Conservation (phyloP, 2,797 vertebrate species). For the Pseudocheirus occidentalis region DNA sequence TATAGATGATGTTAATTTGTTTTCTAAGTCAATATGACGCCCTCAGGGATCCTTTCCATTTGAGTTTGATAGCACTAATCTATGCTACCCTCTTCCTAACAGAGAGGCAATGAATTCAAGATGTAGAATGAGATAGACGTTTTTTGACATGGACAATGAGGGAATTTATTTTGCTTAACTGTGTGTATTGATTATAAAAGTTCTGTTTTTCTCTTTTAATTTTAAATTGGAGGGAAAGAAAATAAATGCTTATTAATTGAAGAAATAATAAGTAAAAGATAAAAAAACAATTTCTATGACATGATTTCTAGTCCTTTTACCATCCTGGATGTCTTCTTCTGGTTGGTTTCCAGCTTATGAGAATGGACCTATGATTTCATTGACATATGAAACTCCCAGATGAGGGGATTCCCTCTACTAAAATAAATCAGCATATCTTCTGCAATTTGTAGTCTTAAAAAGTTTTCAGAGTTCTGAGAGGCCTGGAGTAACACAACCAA, state of each 20-base stretch:
- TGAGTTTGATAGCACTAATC: not conserved
- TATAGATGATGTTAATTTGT: not conserved
- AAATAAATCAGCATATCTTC: not conserved
- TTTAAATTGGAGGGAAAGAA: not conserved
- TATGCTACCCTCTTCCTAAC: not conserved
- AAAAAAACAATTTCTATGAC: not conserved
- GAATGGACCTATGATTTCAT: not conserved
- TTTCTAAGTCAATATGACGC: not conserved
- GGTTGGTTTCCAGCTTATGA: not conserved
- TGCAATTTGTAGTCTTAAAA: not conserved
- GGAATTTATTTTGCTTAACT: not conserved
- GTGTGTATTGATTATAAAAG: not conserved
- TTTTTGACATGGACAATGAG: not conserved
- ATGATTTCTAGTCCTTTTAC: not conserved
- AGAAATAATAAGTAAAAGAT: not conserved
- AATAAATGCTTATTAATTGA: not conserved
- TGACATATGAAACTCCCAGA: not conserved
- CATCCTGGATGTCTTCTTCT: not conserved
- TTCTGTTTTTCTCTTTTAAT: not conserved
- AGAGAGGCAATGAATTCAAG: not conserved
- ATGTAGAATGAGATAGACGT: not conserved
- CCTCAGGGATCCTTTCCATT: not conserved
- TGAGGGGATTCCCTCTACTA: not conserved
- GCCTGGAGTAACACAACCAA: not conserved
- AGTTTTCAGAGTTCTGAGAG: not conserved